These are phyloP conservation scores for Trissonchulus sp. DNA, from an alignment of 2,888 invertebrate genomes.

Conservation along the genomic window DNA sequence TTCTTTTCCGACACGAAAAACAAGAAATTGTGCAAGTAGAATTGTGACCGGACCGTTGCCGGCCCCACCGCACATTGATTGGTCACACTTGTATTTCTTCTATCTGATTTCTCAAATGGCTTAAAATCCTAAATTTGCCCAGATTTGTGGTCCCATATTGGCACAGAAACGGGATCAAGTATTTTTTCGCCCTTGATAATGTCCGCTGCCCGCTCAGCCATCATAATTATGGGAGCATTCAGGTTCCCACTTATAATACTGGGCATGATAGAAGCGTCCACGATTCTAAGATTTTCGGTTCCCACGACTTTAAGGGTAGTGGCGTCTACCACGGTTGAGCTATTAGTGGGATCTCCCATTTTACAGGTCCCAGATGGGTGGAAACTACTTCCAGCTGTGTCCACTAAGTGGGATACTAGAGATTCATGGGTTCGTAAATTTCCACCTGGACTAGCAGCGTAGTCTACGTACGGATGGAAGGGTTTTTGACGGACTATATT, in stretches of 20 bases:
- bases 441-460: slow-evolving; percentile 47
- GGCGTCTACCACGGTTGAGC: slow-evolving; percentile 64
- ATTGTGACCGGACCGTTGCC: too few species aligned
- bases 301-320: slow-evolving; percentile 51
- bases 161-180: slow-evolving; percentile 48
- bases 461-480: slow-evolving; percentile 48
- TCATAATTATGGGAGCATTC: slow-evolving; percentile 58
- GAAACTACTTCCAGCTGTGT: slow-evolving; percentile 61
- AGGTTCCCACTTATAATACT: slow-evolving; percentile 70
- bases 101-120: too few species aligned
- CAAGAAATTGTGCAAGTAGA: too few species aligned
- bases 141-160: slow-evolving; percentile 46
- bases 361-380: slow-evolving; percentile 73
- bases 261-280: slow-evolving; percentile 75
- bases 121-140: too few species aligned
- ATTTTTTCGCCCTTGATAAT: slow-evolving; percentile 53
- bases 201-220: slow-evolving; percentile 58
- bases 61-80: too few species aligned
- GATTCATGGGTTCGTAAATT: slow-evolving; percentile 9
- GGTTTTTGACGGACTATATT: slow-evolving; percentile 45
- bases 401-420: slow-evolving; percentile 49
- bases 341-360: slow-evolving; percentile 59
- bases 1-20: too few species aligned
- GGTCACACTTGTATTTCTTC: too few species aligned
- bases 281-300: slow-evolving; percentile 60